Conservation (phyloP, 2,113 vertebrate species). For the Laterallus jamaicensis region DNA sequence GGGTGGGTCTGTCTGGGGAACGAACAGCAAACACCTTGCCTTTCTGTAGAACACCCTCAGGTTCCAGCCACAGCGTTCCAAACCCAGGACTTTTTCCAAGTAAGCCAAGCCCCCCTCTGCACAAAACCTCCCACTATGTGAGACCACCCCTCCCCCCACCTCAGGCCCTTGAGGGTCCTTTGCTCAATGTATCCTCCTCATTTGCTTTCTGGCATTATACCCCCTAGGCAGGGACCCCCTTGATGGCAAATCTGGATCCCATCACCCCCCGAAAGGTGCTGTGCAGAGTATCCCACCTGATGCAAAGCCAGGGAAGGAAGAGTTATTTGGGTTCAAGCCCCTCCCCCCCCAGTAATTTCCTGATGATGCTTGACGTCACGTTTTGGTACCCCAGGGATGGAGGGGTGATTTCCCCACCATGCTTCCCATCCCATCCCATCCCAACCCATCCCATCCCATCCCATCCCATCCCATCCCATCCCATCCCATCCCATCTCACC, state of each 20-base stretch:
- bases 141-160: neutral
- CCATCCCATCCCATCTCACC: too few species aligned
- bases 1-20: neutral
- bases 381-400: neutral
- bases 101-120: neutral
- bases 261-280: neutral
- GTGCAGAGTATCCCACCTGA: rapidly evolving
- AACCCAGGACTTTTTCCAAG: neutral
- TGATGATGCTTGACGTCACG: too few species aligned
- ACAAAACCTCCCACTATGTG: neutral
- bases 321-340: too few species aligned
- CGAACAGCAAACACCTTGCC: neutral
- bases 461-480: too few species aligned
- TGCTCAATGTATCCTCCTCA: neutral
- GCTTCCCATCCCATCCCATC: too few species aligned
- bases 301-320: neutral
- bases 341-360: too few species aligned
- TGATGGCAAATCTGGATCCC: rapidly evolving
- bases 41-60: neutral
- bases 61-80: rapidly evolving
- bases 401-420: too few species aligned
- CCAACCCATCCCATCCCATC: too few species aligned
- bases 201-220: neutral
- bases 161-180: neutral
- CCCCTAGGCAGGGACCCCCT: too few species aligned